phyloP scores from a whole-genome alignment of 2,797 vertebrate genomes.

The Enteromius treurensis region DNA sequence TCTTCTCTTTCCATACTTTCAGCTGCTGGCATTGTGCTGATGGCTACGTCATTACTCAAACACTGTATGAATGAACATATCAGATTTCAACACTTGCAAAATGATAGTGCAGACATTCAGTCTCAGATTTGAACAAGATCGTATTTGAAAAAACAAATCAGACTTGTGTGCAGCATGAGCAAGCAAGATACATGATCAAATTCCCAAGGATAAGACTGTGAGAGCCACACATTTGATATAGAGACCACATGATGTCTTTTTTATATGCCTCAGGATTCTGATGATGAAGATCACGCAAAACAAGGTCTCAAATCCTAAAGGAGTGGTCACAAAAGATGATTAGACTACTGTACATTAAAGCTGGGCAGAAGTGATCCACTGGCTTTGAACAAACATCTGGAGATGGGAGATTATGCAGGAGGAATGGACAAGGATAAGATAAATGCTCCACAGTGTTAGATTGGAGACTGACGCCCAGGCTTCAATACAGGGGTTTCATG shows the following conservation, averaged over 20 bases:
- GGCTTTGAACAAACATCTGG: slow-evolving; percentile 34
- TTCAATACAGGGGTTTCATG: slow-evolving; percentile 49
- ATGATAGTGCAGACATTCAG: neutral
- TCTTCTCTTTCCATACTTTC: slow-evolving; percentile 1
- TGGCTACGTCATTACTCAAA: neutral
- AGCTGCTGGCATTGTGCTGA: neutral
- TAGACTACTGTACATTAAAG: neutral
- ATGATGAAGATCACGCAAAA: neutral
- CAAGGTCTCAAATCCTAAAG: neutral
- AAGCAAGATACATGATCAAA: neutral
- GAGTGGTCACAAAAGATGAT: neutral
- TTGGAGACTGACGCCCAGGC: slow-evolving; percentile 57
- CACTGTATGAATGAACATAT: neutral
- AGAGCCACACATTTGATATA: neutral
- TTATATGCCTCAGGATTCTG: neutral
- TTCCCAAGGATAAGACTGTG: neutral
- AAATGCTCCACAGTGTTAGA: slow-evolving; percentile 21
- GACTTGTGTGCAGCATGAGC: neutral
- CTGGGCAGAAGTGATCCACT: slow-evolving; percentile 6
- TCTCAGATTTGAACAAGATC: neutral
- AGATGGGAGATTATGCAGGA: slow-evolving; percentile 59
- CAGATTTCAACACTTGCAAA: slow-evolving; percentile 14
- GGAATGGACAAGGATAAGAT: slow-evolving; percentile 45
- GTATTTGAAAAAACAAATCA: neutral
- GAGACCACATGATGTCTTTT: slow-evolving; percentile 3